Evolutionary conservation across 1,140 invertebrate genomes (phyloP).

Genomic region (Pararge aegeria): DNA sequence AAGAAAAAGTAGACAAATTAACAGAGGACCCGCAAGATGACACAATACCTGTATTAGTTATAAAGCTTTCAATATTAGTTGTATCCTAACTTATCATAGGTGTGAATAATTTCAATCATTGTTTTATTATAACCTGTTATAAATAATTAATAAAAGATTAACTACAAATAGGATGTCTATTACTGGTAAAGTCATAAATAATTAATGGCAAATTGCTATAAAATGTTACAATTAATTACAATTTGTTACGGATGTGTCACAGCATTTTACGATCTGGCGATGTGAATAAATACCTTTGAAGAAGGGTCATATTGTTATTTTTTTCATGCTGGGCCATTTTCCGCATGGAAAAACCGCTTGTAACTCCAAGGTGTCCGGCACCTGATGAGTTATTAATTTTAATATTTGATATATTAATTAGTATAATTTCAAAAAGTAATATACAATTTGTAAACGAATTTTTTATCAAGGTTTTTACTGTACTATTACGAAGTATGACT

Average conservation of each 20-base stretch:
- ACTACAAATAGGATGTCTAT: background rate
- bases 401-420: too few species aligned
- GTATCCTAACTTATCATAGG: background rate
- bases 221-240: background rate
- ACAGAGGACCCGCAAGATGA: too few species aligned
- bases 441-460: background rate
- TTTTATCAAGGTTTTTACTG: background rate
- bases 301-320: background rate
- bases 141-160: slow-evolving; percentile 1
- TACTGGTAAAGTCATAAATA: background rate
- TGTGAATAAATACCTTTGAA: background rate
- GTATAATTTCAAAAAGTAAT: too few species aligned
- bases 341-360: too few species aligned
- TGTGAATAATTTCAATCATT: background rate
- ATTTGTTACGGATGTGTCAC: background rate
- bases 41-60: too few species aligned
- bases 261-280: background rate
- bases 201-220: background rate
- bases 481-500: slow-evolving; percentile 52
- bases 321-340: too few species aligned
- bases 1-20: too few species aligned
- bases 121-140: background rate
- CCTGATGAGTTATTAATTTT: too few species aligned
- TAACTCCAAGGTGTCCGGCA: too few species aligned
- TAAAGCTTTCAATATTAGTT: too few species aligned